Base-by-base conservation (phyloP, 2,888 invertebrate genomes). In the Pyrochroa serraticornis region DNA sequence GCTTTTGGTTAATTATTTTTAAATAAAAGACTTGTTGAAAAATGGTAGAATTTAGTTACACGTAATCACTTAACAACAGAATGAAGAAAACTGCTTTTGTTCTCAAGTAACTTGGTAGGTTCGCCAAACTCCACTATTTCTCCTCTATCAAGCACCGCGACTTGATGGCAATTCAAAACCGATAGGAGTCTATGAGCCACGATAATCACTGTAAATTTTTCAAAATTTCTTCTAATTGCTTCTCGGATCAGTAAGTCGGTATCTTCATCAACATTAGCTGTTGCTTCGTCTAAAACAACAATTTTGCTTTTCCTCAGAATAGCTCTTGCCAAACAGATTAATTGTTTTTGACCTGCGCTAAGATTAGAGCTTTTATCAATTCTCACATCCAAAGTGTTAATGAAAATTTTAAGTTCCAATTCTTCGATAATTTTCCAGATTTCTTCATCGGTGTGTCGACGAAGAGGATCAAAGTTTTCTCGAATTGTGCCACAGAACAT, bases 391-490 rank as follows among this genome's bases (percentile, higher is more conserved):
- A 92, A 79, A 32, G 81, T 87, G 55, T 78, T 75, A 36, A 91
- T 83, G 0, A 84, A 83, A 41, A 86, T 84, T 70, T 92, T 92
- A 36, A 93, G 71, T 67, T 89, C 86, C 47, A 90, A 88, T 79
- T 93, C 90, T 64, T 92, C 91, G 14, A 95, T 78, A 0, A 90
- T 91, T 60, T 84, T 82, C 94, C 94, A 95, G 1, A 95, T 78
- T 55, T 89, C 83, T 12, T 84, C 83, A 69, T 95, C 95, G 0
- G 85, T 82, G 71, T 88, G 89, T 70, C 87, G 85, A 57, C 87
- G 85, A 74, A 93, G 92, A 2, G 95, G 95, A 80, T 95, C 95
- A 52, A 95, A 82, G 80, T 95, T 95, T 71, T 87, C 87, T 1
- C 95, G 82, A 81, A 95, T 84, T 3, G 92, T 88, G 37, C 93